Evolutionary conservation across 2,113 vertebrate species (phyloP).

Genomic region (Indicator indicator): DNA sequence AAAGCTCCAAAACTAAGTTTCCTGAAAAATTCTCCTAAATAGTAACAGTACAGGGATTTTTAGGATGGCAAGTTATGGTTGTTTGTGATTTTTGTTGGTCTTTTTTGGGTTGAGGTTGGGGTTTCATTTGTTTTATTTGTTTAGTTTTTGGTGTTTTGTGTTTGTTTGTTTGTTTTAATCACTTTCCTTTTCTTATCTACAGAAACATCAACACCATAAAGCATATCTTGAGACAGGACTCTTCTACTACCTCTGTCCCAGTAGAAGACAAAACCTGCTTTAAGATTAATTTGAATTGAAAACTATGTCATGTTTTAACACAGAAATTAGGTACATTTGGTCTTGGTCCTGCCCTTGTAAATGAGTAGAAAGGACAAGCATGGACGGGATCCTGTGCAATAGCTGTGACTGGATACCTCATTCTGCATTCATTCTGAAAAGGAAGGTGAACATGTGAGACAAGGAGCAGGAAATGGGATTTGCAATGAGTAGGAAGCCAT

Average conservation of each 20-base stretch:
- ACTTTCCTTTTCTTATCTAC: not conserved
- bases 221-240: not conserved
- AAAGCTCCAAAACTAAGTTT: not conserved
- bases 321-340: not conserved
- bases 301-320: not conserved
- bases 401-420: rapidly evolving
- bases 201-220: not conserved
- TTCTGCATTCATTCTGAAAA: rapidly evolving
- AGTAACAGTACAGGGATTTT: not conserved
- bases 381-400: not conserved
- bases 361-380: not conserved
- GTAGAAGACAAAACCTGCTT: not conserved
- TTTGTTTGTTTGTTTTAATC: not conserved
- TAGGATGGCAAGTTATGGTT: not conserved
- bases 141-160: too few species aligned
- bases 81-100: not conserved
- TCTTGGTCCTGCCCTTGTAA: not conserved
- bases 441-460: not conserved
- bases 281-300: not conserved
- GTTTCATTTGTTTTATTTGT: too few species aligned
- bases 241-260: not conserved
- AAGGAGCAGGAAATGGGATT: not conserved
- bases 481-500: not conserved
- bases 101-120: not conserved
- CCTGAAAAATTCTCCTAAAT: not conserved